A percentile compares a stretch with the other conserved stretches of the same genome.
Conservation (phyloP, 2,113 vertebrate genomes). For the Indicator indicator region DNA sequence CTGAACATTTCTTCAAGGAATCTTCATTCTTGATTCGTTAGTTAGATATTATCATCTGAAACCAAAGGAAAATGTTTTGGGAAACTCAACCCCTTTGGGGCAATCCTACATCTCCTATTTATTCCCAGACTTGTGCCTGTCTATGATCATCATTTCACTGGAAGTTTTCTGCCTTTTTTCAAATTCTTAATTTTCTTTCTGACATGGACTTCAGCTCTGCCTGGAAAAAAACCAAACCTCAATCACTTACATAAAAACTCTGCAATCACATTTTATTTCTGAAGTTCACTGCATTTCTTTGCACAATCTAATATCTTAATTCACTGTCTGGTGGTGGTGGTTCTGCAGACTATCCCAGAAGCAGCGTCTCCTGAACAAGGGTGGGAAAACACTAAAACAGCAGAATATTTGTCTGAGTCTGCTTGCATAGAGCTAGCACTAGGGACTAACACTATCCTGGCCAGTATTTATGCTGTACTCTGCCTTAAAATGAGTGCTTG, state of each 20-base stretch:
- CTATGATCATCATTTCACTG: background rate
- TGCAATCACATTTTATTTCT: background rate
- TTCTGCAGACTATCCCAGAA: background rate
- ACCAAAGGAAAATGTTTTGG: constrained; percentile 20
- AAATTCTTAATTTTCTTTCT: background rate
- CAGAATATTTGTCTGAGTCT: background rate
- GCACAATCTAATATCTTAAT: background rate
- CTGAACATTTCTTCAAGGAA: constrained; percentile 35
- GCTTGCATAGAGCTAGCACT: background rate
- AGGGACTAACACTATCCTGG: background rate
- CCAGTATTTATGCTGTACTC: background rate
- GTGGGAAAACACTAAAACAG: background rate
- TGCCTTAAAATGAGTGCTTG: background rate
- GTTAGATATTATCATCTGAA: background rate
- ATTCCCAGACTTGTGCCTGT: background rate
- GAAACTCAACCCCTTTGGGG: background rate
- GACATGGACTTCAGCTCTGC: background rate
- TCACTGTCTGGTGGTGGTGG: background rate
- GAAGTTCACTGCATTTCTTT: background rate
- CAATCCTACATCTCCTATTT: background rate
- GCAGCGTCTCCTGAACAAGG: background rate
- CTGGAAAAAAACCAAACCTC: background rate
- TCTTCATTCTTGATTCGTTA: constrained; percentile 26
- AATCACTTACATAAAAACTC: background rate
- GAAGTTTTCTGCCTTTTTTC: background rate